phyloP scores from a whole-genome alignment of 2,888 invertebrate species.

The Candidula unifasciata region DNA sequence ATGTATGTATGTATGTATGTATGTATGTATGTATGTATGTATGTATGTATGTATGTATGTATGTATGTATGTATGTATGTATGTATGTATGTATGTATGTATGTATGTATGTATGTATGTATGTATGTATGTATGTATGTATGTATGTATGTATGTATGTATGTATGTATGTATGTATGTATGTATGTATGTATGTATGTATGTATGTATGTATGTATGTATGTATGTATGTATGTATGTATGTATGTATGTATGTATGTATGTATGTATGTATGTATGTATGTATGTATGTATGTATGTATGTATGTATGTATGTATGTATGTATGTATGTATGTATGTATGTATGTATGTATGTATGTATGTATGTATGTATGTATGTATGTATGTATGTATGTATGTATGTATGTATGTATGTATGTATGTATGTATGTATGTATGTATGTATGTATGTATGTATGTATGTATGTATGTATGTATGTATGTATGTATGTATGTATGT shows the following conservation, averaged over 20 bases:
- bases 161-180: conserved; percentile 21
- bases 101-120: conserved; percentile 23
- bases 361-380: no score
- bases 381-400: no score
- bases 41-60: background rate
- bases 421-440: no score
- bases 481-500: no score
- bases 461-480: no score
- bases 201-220: background rate
- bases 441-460: no score
- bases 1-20: background rate
- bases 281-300: no score
- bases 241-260: background rate
- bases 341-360: no score
- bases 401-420: no score
- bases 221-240: background rate
- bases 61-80: background rate
- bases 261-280: no score
- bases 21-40: background rate
- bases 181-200: conserved; percentile 18
- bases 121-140: conserved; percentile 18
- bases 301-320: no score
- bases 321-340: no score
- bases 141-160: conserved; percentile 18
- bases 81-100: background rate